phyloP scores from a whole-genome alignment of 1,140 invertebrate genomes.

The Cotesia chilonis region DNA sequence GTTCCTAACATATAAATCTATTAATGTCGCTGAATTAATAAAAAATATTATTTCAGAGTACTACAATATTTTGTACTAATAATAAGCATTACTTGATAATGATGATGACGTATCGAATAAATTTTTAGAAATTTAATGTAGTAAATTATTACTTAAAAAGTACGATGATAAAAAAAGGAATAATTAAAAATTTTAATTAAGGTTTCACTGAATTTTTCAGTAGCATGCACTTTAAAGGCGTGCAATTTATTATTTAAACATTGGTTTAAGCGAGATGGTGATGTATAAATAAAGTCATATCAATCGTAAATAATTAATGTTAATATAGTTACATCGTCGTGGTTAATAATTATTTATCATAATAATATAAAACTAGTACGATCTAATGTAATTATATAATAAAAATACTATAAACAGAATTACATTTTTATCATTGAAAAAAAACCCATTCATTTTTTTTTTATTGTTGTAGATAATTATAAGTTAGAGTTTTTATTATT shows the following conservation, averaged over 20 bases:
- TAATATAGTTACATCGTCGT: conserved; percentile 45
- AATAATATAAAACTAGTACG: conserved; percentile 56
- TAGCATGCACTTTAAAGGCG: conserved; percentile 15
- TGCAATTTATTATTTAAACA: conserved; percentile 9
- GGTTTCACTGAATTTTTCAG: neutral
- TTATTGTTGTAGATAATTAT: too few species aligned
- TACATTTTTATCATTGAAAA: too few species aligned
- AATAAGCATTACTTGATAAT: conserved; percentile 41
- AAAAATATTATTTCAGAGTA: conserved; percentile 47
- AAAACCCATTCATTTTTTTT: too few species aligned
- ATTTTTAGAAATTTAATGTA: conserved; percentile 6
- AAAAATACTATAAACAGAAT: conserved; percentile 43
- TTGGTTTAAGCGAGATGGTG: conserved; percentile 35
- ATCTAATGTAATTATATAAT: conserved; percentile 66
- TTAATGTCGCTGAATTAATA: conserved; percentile 13
- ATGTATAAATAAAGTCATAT: conserved; percentile 67
- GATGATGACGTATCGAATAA: conserved; percentile 34
- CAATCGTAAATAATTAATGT: conserved; percentile 60
- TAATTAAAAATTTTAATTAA: neutral
- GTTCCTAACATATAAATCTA: conserved; percentile 16
- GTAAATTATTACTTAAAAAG: too few species aligned
- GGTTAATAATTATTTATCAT: conserved; percentile 58
- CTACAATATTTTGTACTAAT: conserved; percentile 64
- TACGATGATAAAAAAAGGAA: conserved; percentile 22
- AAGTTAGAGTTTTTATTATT: too few species aligned